Evolutionary conservation across 1,140 invertebrate species (phyloP), one percentile per base, ranked within the genome.

Genomic region (Drosophila nikananu): DNA sequence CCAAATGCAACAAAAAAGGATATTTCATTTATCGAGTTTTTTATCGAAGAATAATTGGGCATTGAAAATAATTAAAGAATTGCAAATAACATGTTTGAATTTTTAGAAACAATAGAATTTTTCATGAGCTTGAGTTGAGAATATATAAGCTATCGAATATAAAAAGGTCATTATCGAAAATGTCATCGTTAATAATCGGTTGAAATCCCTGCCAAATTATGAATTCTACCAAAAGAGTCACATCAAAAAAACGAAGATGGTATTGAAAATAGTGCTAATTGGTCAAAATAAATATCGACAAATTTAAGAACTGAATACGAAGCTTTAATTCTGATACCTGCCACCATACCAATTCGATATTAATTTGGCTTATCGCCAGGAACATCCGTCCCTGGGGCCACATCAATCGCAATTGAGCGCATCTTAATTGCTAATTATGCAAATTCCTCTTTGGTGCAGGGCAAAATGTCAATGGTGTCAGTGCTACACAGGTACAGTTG

Each of bases 371-470:
- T 54, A 60, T 46, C 58, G 39, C 54, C 54, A 39, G 9, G 21
- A 25, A 62, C 41, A 51, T 12, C 62, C 17, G 63, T 30, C 60
- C 27, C 37, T 17, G 65, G 44, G 32, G 48, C n/a, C n/a, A 15
- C 49, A 61, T 73, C 44, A 73, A 73, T 72, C 42, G 42, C 42
- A 73, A 59, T 73, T 72, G 46, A 71, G 49, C 65, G 54, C 46
- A 51, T 72, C 67, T 73, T 73, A 60, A 73, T 61, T 51, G 52
- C 67, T 73, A 73, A 73, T 73, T 73, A 60, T 72, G 70, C 67
- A 72, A 73, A 73, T 72, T 59, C 30, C 15, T 12, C 63, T 23
- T 15, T 15, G 64, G 42, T 32, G 21, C 35, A 35, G 46, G 64
- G 17, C 19, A 21, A 68, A 68, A 52, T 68, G 66, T 67, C 58